A percentile compares a stretch with the other conserved stretches of the same genome.
Conservation (phyloP, 2,113 vertebrate genomes). For the Equus przewalskii region DNA sequence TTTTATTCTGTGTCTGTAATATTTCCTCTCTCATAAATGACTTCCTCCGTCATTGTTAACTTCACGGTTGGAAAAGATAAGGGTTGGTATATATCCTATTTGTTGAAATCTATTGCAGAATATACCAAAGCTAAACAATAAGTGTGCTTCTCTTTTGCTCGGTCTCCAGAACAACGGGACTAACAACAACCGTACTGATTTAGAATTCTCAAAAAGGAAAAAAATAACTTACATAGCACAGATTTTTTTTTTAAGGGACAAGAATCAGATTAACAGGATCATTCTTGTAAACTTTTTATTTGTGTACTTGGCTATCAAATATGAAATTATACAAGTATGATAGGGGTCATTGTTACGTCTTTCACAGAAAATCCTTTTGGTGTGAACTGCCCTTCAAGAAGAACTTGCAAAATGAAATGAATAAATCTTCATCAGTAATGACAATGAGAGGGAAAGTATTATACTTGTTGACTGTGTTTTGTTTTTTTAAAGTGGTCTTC, state of each 20-base stretch:
- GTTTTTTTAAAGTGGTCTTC: conserved; percentile 80
- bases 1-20: conserved; percentile 90
- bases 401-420: conserved; percentile 87
- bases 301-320: conserved; percentile 88
- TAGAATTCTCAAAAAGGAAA: conserved; percentile 81
- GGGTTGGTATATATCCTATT: conserved; percentile 86
- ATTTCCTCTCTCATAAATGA: conserved; percentile 88
- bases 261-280: conserved; percentile 84
- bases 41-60: conserved; percentile 85
- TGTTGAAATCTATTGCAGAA: conserved; percentile 85
- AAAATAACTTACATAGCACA: conserved; percentile 62
- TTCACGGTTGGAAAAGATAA: conserved; percentile 85
- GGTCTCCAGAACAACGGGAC: conserved; percentile 80
- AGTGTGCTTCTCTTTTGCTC: conserved; percentile 81
- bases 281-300: conserved; percentile 88
- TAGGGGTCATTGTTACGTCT: conserved; percentile 89
- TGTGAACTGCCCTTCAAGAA: conserved; percentile 87
- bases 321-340: conserved; percentile 85
- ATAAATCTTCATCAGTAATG: conserved; percentile 87
- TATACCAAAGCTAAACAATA: conserved; percentile 88
- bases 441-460: conserved; percentile 85
- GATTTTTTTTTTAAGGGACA: conserved; percentile 78
- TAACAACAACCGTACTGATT: conserved; percentile 83
- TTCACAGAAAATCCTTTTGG: conserved; percentile 88
- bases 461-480: conserved; percentile 81